phyloP scores from a whole-genome alignment of 2,797 vertebrate species.

The Sorex maritimensis region DNA sequence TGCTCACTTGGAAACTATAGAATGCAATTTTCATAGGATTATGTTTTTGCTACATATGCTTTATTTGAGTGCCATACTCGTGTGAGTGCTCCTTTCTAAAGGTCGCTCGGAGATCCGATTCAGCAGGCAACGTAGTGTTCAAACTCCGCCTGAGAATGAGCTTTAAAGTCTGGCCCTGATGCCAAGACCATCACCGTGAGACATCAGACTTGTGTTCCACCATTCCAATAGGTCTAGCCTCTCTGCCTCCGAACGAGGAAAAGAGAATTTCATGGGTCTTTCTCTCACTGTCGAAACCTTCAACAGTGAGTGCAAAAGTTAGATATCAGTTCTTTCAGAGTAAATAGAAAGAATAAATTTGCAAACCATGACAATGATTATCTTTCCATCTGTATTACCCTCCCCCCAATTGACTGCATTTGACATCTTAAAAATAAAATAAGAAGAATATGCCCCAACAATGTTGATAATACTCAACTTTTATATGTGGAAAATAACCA shows the following conservation, averaged over 20 bases:
- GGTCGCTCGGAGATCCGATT: slow-evolving; percentile 33
- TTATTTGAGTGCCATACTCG: slow-evolving; percentile 47
- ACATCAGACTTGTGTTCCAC: neutral
- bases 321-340: slow-evolving; percentile 12
- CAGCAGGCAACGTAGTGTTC: neutral
- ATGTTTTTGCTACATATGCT: slow-evolving; percentile 9
- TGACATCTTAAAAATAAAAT: slow-evolving; percentile 36
- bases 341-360: slow-evolving; percentile 48
- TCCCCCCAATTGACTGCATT: neutral
- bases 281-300: neutral
- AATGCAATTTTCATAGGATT: slow-evolving; percentile 5
- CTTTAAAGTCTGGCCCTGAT: slow-evolving; percentile 15
- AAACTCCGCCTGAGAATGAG: slow-evolving; percentile 39
- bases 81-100: slow-evolving; percentile 30
- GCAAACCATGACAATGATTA: neutral
- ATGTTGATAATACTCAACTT: neutral
- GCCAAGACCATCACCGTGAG: neutral
- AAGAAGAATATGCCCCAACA: neutral
- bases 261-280: neutral
- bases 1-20: slow-evolving; percentile 16
- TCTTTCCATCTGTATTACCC: neutral
- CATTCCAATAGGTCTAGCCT: neutral
- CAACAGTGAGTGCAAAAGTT: slow-evolving; percentile 3
- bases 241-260: neutral
- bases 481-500: neutral